These are phyloP conservation scores for Armadillidium nasatum DNA, from an alignment of 1,140 invertebrate species.

Conservation along the genomic window DNA sequence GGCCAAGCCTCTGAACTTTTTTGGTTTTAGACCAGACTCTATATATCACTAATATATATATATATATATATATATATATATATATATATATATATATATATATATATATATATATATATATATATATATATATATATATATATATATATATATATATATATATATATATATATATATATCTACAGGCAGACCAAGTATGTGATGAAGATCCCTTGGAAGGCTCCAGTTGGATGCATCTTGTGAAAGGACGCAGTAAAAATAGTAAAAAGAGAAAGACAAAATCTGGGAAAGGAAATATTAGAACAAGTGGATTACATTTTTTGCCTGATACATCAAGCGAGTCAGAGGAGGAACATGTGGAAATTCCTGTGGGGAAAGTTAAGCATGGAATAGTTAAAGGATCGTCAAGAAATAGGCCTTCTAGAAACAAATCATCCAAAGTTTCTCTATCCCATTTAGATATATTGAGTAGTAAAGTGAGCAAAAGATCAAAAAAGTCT, in stretches of 20 bases:
- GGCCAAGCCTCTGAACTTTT: no score
- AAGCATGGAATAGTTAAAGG: no score
- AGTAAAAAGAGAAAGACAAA: background rate
- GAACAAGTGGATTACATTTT: background rate
- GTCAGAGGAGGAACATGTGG: constrained; percentile 15
- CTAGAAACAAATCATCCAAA: background rate
- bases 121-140: no score
- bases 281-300: background rate
- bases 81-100: no score
- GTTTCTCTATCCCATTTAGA: background rate
- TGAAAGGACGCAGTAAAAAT: background rate
- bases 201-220: constrained; percentile 22
- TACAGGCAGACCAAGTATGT: no score
- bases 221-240: constrained; percentile 8
- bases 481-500: constrained; percentile 4
- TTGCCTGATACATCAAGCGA: constrained; percentile 26
- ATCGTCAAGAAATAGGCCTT: background rate
- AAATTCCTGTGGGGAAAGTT: no score
- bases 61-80: no score
- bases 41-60: no score
- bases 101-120: no score
- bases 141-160: no score
- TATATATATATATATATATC: no score
- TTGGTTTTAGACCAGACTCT: no score
- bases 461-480: background rate